Evolutionary conservation across 2,888 invertebrate species (phyloP).

Genomic region (Drosophila austrosaltans): DNA sequence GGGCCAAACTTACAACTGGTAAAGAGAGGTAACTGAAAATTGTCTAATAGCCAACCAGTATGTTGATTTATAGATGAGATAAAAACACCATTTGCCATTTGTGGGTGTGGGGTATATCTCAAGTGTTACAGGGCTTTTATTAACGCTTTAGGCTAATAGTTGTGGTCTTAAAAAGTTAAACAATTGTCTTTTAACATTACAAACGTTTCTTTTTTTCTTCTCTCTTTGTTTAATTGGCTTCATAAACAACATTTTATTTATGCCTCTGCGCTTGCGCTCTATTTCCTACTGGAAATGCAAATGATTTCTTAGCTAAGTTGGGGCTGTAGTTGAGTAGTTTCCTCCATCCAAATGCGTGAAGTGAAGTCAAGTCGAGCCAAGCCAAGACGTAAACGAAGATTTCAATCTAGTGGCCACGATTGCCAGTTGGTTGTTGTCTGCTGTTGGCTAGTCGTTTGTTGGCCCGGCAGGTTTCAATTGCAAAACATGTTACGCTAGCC

Average conservation of each 20-base stretch:
- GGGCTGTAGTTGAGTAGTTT: slow-evolving; percentile 21
- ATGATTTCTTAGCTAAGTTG: slow-evolving; percentile 49
- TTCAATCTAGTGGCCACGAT: slow-evolving; percentile 46
- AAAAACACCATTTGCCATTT: slow-evolving; percentile 19
- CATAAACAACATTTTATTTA: slow-evolving; percentile 76
- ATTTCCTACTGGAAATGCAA: slow-evolving; percentile 77
- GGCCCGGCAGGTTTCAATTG: slow-evolving; percentile 64
- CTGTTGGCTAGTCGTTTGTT: slow-evolving; percentile 28
- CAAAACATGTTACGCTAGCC: slow-evolving; percentile 67
- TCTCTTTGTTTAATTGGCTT: slow-evolving; percentile 57
- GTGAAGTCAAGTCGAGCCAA: slow-evolving; percentile 15
- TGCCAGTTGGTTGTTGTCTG: slow-evolving; percentile 22
- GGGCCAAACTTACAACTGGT: slow-evolving; percentile 21
- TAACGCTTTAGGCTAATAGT: slow-evolving; percentile 13
- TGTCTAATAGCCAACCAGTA: slow-evolving; percentile 18
- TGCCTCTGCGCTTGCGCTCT: slow-evolving; percentile 57
- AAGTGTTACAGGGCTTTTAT: slow-evolving; percentile 5
- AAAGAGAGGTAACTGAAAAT: background rate
- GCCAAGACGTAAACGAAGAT: slow-evolving; percentile 47
- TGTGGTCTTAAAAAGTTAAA: background rate
- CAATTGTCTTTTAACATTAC: background rate
- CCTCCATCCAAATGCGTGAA: slow-evolving; percentile 55
- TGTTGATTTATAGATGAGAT: slow-evolving; percentile 18
- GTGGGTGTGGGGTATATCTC: slow-evolving; percentile 25
- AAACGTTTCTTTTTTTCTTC: slow-evolving; percentile 1